Base-by-base conservation (phyloP, 2,888 invertebrate species). In the Euplagia quadripunctaria region DNA sequence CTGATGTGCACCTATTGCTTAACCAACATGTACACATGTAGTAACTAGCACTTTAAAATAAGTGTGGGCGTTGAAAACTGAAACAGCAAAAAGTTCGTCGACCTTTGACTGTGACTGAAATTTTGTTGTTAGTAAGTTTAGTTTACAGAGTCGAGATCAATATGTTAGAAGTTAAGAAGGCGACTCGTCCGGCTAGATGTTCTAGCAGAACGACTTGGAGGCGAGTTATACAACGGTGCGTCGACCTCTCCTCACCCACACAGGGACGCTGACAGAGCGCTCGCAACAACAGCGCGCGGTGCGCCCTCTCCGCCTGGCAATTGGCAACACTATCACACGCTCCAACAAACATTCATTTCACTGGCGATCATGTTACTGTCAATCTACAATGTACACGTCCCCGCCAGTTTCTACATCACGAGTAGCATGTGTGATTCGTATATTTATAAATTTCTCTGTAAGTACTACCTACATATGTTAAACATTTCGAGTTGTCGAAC, bases 141-240 rank as follows among this genome's bases (percentile, higher is more conserved):
- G 49, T 8, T 46, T 1, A 31, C 31, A 65, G 14, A 49, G 7
- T 31, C 65, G 49, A 31, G 51, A 49, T 49, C 31, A 46, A 51
- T 66, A 66, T 31, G 16, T 66, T 51, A 51, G 66, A 14, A 66
- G 52, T n/a, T 42, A 11, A 61, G 68, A 46, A 46, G 68, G 61
- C 61, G 31, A 51, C 31, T 51, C 16, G 8, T 14, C 16, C 46
- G 16, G 31, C 16, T 61, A 12, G 20, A 42, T 68, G 68, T 41
- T 55, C 7, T 55, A 55, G 55, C 55, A 42, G 68, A 42, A 55
- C 55, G n/a, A 42, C n/a, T 41, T 17, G 52, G 42, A 42, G 51
- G 67, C n/a, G 52, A 52, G 52, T 74, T 74, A 68, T 70, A 64
- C 77, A 64, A 72, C 66, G 68, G 81, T 49, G 68, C 81, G 64